A percentile compares a stretch with the other conserved stretches of the same genome.
Conservation (phyloP, 2,113 vertebrate genomes). For the Spilogale gracilis region DNA sequence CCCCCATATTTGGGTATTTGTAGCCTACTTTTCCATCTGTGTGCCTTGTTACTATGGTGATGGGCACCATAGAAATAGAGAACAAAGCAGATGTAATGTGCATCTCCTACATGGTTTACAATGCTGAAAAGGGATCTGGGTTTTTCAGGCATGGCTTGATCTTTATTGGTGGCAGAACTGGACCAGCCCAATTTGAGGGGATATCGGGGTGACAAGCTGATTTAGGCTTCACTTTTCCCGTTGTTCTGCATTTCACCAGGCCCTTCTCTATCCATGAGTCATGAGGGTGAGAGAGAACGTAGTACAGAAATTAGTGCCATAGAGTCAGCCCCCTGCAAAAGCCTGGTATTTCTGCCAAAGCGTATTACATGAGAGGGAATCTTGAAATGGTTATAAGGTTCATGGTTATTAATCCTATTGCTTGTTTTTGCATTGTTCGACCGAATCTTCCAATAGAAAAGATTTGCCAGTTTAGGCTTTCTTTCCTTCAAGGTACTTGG, state of each 20-base stretch:
- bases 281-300: neutral
- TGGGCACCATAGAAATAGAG: constrained; percentile 71
- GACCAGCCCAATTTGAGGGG: neutral
- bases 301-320: neutral
- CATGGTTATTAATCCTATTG: neutral
- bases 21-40: constrained; percentile 68
- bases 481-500: neutral
- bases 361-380: neutral
- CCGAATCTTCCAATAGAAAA: neutral
- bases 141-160: constrained; percentile 36
- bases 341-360: neutral
- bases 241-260: neutral
- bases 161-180: neutral
- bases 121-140: constrained; percentile 49
- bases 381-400: neutral
- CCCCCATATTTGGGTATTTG: constrained; percentile 55
- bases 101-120: constrained; percentile 58
- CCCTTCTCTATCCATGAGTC: neutral
- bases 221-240: neutral
- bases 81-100: constrained; percentile 71
- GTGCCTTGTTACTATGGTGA: constrained; percentile 80
- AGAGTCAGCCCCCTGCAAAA: neutral
- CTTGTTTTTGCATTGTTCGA: neutral
- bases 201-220: neutral
- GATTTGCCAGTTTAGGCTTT: neutral